Conservation (phyloP, 2,888 invertebrate species). For the Conomelus anceps region DNA sequence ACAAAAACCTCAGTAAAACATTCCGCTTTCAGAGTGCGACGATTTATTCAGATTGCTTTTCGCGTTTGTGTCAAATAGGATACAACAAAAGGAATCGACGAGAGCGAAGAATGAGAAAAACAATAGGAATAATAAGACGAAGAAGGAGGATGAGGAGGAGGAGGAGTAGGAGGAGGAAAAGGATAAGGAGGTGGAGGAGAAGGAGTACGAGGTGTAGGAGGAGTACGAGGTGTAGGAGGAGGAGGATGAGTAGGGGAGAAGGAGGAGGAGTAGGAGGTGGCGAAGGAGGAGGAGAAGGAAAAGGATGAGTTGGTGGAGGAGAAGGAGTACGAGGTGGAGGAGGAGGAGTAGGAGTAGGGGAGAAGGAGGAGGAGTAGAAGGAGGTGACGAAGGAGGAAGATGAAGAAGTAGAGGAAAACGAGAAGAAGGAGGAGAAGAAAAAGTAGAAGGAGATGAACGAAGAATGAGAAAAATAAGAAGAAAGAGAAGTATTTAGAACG, state of each 20-base stretch:
- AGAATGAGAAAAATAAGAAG: background rate
- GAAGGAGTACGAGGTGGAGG: background rate
- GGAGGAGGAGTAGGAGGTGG: background rate
- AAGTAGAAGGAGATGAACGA: background rate
- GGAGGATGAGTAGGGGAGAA: background rate
- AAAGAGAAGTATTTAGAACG: too few relatives aligned
- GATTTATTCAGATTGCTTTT: too few relatives aligned
- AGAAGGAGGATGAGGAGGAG: background rate
- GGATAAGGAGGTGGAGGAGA: background rate
- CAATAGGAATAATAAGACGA: background rate
- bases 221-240: background rate
- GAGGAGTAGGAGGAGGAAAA: background rate
- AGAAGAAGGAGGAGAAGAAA: background rate
- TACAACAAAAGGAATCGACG: background rate
- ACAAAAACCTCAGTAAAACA: too few relatives aligned
- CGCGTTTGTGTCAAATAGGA: background rate
- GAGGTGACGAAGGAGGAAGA: background rate
- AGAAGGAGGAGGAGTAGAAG: background rate
- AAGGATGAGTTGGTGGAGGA: background rate
- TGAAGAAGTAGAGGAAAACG: background rate
- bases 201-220: background rate
- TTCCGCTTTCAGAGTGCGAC: too few relatives aligned
- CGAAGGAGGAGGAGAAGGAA: background rate
- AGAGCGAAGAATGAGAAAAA: background rate
- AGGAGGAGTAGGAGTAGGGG: background rate